Percentiles rank a stretch among this genome's conserved stretches.
phyloP scores from a whole-genome alignment of 1,140 invertebrate genomes.

The Penaeus indicus region DNA sequence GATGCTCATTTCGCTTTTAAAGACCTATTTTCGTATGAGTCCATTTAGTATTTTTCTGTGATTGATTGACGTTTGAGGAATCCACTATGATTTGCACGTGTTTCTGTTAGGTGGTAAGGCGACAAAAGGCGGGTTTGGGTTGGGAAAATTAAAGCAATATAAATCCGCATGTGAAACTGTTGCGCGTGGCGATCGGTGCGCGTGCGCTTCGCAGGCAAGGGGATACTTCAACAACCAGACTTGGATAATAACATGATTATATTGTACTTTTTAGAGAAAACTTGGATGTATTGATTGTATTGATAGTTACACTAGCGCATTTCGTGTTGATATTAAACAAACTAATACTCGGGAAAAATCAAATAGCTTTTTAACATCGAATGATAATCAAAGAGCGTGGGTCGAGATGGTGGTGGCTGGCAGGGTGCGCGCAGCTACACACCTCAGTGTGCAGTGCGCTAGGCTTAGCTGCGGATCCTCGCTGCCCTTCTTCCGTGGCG shows the following conservation, averaged over 20 bases:
- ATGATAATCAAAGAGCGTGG: conserved; percentile 44
- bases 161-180: conserved; percentile 22
- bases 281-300: neutral
- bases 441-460: conserved; percentile 61
- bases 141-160: too few relatives aligned
- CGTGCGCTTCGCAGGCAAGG: conserved; percentile 20
- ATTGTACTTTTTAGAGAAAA: neutral
- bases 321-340: too few relatives aligned
- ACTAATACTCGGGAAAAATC: too few relatives aligned
- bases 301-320: too few relatives aligned
- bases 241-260: conserved; percentile 33
- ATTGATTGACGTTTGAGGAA: too few relatives aligned
- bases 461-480: conserved; percentile 52
- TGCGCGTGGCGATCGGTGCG: conserved; percentile 44
- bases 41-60: neutral
- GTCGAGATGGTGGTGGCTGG: conserved; percentile 40
- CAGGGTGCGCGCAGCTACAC: conserved; percentile 41
- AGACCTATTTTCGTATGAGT: neutral
- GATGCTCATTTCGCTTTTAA: conserved; percentile 14
- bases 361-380: too few relatives aligned
- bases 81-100: too few relatives aligned
- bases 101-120: too few relatives aligned
- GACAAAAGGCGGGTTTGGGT: too few relatives aligned
- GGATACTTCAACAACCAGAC: conserved; percentile 18
- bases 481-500: conserved; percentile 52